phyloP scores from a whole-genome alignment of 1,140 invertebrate species.

The Drosophila tsacasi region DNA sequence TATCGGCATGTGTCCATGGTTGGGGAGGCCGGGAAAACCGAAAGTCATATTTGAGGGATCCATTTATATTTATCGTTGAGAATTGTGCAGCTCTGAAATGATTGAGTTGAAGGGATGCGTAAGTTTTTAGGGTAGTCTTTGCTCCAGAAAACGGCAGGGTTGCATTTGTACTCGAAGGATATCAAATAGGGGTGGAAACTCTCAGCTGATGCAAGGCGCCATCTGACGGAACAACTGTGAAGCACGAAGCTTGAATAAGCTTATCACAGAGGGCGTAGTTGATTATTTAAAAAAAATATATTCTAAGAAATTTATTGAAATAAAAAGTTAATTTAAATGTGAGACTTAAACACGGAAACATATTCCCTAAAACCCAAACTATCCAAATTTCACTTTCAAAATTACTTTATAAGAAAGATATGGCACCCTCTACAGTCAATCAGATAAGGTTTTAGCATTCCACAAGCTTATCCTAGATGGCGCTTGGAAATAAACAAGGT shows the following conservation, averaged over 20 bases:
- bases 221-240: background rate
- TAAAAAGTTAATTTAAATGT: background rate
- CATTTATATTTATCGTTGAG: slow-evolving; percentile 46
- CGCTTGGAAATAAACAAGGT: background rate
- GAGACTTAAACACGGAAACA: background rate
- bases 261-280: slow-evolving; percentile 1
- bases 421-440: background rate
- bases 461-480: background rate
- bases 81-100: slow-evolving; percentile 14
- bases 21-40: slow-evolving; percentile 76
- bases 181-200: slow-evolving; percentile 18
- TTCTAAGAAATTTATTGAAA: too few relatives aligned
- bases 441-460: too few relatives aligned
- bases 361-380: background rate
- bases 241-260: background rate
- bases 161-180: background rate
- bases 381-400: background rate
- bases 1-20: slow-evolving; percentile 81
- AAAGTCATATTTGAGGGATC: slow-evolving; percentile 80
- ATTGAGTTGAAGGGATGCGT: slow-evolving; percentile 29
- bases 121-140: slow-evolving; percentile 29
- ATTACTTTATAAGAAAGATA: background rate
- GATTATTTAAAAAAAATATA: background rate
- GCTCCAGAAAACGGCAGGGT: slow-evolving; percentile 24
- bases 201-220: slow-evolving; percentile 19